Conservation (phyloP, 2,888 invertebrate species). For the Hypsopygia costalis region DNA sequence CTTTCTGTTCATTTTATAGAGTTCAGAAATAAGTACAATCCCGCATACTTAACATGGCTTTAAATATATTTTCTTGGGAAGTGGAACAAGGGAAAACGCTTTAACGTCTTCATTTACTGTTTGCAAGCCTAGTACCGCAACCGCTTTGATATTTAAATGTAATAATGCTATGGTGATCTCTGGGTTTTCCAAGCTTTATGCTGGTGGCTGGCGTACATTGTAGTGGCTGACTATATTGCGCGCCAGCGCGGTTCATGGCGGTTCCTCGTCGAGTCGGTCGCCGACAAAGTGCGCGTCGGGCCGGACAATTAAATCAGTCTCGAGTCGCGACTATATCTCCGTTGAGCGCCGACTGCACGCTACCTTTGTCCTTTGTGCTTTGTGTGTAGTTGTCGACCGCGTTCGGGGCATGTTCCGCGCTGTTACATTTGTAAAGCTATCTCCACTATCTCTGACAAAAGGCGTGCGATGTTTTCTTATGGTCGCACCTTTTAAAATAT, state of each 20-base stretch:
- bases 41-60: too few species aligned
- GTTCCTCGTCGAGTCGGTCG: constrained; percentile 14
- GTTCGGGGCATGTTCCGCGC: constrained; percentile 18
- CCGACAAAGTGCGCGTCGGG: constrained; percentile 63
- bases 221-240: neutral
- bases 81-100: too few species aligned
- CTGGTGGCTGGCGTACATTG: neutral
- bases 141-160: constrained; percentile 4
- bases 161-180: neutral
- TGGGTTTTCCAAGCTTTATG: constrained; percentile 2
- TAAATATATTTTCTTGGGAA: too few species aligned
- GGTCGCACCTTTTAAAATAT: constrained; percentile 9
- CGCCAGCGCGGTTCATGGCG: too few species aligned
- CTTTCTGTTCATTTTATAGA: too few species aligned
- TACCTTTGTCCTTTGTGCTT: constrained; percentile 40
- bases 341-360: constrained; percentile 19
- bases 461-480: constrained; percentile 17
- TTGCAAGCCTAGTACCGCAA: neutral
- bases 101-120: too few species aligned
- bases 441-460: constrained; percentile 27
- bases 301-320: constrained; percentile 64
- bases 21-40: too few species aligned
- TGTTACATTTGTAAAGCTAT: constrained; percentile 31
- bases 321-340: constrained; percentile 58
- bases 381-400: constrained; percentile 22